These are phyloP conservation scores for Ianthella basta DNA, from an alignment of 37 sponge, comb jelly and placozoan genomes.

Conservation along the genomic window DNA sequence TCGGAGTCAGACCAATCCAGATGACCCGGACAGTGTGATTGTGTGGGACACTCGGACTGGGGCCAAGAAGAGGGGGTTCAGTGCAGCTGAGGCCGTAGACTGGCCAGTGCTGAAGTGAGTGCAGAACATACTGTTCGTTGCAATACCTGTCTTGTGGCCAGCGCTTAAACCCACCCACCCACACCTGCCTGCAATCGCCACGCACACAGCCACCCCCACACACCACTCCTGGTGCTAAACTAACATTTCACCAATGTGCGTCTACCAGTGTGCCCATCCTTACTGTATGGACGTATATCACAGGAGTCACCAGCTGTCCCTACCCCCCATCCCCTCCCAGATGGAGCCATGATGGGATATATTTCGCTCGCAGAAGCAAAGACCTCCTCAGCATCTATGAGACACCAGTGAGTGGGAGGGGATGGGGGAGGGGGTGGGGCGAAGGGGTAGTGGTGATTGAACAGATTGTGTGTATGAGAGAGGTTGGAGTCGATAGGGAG, in stretches of 20 bases:
- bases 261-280: too few relatives aligned
- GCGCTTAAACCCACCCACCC: not conserved
- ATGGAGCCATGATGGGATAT: conserved; percentile 90
- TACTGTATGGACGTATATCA: too few relatives aligned
- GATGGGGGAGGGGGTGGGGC: too few relatives aligned
- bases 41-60: conserved; percentile 90
- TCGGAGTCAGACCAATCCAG: conserved; percentile 25
- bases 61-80: conserved; percentile 73
- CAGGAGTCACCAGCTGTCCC: too few relatives aligned
- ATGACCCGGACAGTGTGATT: conserved; percentile 79
- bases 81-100: conserved; percentile 53
- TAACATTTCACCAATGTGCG: too few relatives aligned
- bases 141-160: not conserved
- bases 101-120: conserved; percentile 97
- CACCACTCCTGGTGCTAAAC: too few relatives aligned
- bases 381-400: conserved; percentile 85
- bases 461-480: too few relatives aligned
- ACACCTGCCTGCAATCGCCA: too few relatives aligned
- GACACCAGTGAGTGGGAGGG: conserved; percentile 65
- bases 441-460: not conserved
- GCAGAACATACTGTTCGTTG: not conserved
- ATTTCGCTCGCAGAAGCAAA: conserved; percentile 80
- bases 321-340: conserved; percentile 31
- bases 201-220: not conserved
- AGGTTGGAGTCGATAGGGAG: too few relatives aligned